Base-by-base conservation (phyloP, 35 echinoderm and acorn worm genomes). In the Apostichopus californicus region DNA sequence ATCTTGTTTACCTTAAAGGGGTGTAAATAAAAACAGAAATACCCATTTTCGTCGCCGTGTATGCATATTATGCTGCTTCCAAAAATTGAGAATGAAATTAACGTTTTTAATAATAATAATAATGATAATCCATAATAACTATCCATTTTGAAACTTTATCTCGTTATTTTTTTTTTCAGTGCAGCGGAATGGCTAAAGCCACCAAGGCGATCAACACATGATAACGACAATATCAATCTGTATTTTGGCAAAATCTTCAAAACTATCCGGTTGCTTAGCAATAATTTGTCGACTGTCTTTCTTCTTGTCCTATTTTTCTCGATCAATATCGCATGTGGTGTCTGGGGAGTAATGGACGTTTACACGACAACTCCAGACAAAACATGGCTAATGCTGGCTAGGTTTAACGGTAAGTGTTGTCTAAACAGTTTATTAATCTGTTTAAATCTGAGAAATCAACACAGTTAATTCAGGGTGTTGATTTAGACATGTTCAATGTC, bases 121-220 rank as follows among this genome's bases (percentile, higher is more conserved):
- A n/a, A n/a, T n/a, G n/a, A n/a, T n/a, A n/a, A n/a, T n/a, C n/a
- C n/a, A n/a, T n/a, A n/a, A n/a, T n/a, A n/a, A n/a, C n/a, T 46
- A 46, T 46, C 34, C 34, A 46, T 46, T 3, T 3, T 46, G 34
- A 46, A 3, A 46, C 34, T 46, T 46, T 46, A 46, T 46, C 34
- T 46, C 3, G 3, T 46, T 46, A 46, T 46, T 46, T 46, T 46
- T 3, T 65, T 88, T 78, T 63, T 14, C 91, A 96, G 95, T 88
- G 95, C 95, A 55, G 87, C 92, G 15, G 82, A 93, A 70, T 93
- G 95, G 94, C 57, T 96, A 57, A 64, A 84, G 5, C 92, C 92
- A 25, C 95, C 94, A 56, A 54, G 52, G 71, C 80, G 9, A 26
- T 71, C 54, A 54, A 24, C 56, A 55, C 5, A 8, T 15, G 22